Conservation (phyloP, 2,797 vertebrate species). For the Semotilus atromaculatus region DNA sequence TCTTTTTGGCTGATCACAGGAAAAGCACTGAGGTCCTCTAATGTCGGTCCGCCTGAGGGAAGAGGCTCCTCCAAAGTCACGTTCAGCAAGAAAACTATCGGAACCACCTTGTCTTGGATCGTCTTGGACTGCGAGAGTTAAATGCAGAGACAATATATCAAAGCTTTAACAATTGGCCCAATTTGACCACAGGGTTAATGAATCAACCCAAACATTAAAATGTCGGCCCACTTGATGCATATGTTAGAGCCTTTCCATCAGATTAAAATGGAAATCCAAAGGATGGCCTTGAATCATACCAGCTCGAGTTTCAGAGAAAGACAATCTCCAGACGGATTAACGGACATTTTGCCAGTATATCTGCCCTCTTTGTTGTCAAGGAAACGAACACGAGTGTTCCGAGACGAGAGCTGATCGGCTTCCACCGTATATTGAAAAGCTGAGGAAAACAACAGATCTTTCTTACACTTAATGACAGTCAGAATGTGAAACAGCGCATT, state of each 20-base stretch:
- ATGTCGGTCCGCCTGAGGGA: not conserved
- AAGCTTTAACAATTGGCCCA: not conserved
- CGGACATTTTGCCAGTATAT: constrained; percentile 68
- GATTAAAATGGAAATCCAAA: not conserved
- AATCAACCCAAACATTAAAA: not conserved
- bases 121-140: constrained; percentile 68
- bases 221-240: not conserved
- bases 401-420: constrained; percentile 59
- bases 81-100: constrained; percentile 80
- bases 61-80: constrained; percentile 73
- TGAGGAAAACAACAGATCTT: constrained; percentile 56
- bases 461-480: constrained; percentile 5
- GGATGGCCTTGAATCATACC: constrained; percentile 67
- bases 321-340: constrained; percentile 72
- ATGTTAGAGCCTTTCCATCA: not conserved
- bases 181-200: not conserved
- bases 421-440: constrained; percentile 79
- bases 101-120: constrained; percentile 80
- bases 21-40: constrained; percentile 73
- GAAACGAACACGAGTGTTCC: constrained; percentile 66
- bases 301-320: constrained; percentile 72
- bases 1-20: constrained; percentile 80
- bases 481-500: not conserved
- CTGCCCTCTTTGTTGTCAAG: constrained; percentile 47
- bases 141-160: constrained; percentile 3